These are phyloP conservation scores for Eupithecia dodoneata DNA, from an alignment of 2,888 invertebrate species.

Conservation along the genomic window DNA sequence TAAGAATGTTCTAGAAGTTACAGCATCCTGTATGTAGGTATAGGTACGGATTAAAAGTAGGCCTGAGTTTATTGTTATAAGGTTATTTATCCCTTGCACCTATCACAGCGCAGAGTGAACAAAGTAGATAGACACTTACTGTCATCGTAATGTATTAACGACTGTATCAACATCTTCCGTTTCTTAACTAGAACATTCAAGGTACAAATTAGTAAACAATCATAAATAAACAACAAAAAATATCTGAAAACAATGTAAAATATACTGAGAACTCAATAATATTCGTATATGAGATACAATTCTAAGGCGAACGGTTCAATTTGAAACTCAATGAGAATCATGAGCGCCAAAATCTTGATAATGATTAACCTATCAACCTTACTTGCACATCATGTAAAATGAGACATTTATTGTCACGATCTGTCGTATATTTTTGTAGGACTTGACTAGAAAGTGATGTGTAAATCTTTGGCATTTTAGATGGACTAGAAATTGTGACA, in stretches of 20 bases:
- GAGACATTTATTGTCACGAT: neutral
- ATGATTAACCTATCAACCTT: neutral
- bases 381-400: neutral
- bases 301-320: neutral
- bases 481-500: slow-evolving; percentile 25
- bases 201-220: slow-evolving; percentile 29
- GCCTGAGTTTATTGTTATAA: neutral
- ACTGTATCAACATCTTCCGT: slow-evolving; percentile 58
- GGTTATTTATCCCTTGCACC: slow-evolving; percentile 28
- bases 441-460: slow-evolving; percentile 2
- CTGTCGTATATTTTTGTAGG: neutral
- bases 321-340: neutral
- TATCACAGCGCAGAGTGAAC: slow-evolving; percentile 9
- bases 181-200: slow-evolving; percentile 54
- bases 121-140: slow-evolving; percentile 64
- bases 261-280: neutral
- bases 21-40: neutral
- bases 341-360: neutral
- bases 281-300: neutral
- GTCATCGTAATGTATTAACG: slow-evolving; percentile 60
- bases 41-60: neutral
- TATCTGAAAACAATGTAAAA: neutral
- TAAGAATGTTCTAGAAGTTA: neutral
- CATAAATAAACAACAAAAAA: slow-evolving; percentile 5
- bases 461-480: slow-evolving; percentile 38